Percentiles rank a stretch among this genome's conserved stretches.
phyloP scores from a whole-genome alignment of 2,888 invertebrate species.

The Mesorhabditis sp. region DNA sequence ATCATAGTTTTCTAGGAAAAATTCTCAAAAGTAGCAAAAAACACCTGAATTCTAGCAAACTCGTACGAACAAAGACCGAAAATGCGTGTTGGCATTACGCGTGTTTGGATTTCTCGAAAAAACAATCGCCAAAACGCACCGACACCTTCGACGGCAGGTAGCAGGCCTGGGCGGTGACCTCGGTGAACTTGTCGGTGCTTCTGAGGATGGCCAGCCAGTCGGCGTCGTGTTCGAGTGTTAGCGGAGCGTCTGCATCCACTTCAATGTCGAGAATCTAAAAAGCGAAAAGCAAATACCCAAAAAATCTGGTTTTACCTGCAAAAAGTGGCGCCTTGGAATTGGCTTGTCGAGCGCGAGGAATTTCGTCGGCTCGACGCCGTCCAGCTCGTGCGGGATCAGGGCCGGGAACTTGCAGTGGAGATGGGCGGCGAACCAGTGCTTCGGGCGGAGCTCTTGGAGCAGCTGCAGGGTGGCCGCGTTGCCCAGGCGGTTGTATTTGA shows the following conservation, averaged over 20 bases:
- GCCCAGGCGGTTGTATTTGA: background rate
- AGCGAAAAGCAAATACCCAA: slow-evolving; percentile 15
- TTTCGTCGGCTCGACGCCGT: slow-evolving; percentile 31
- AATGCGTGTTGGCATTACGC: too few relatives aligned
- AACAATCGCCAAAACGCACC: too few relatives aligned
- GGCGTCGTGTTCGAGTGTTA: slow-evolving; percentile 69
- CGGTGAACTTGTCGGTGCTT: slow-evolving; percentile 70
- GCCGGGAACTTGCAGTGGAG: slow-evolving; percentile 93
- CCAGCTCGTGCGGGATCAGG: slow-evolving; percentile 70
- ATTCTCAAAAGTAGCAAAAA: too few relatives aligned
- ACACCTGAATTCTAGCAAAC: too few relatives aligned
- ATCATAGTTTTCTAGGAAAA: too few relatives aligned
- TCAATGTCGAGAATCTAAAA: slow-evolving; percentile 32
- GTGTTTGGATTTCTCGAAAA: too few relatives aligned
- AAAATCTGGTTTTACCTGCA: slow-evolving; percentile 69
- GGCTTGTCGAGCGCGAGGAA: slow-evolving; percentile 70
- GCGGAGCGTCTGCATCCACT: slow-evolving; percentile 29
- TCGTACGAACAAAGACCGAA: too few relatives aligned
- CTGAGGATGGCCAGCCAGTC: slow-evolving; percentile 88
- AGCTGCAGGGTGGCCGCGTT: slow-evolving; percentile 58
- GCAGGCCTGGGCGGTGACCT: background rate
- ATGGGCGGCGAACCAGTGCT: slow-evolving; percentile 95
- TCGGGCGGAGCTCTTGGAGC: slow-evolving; percentile 74
- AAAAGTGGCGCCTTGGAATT: slow-evolving; percentile 78
- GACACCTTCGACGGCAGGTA: background rate